These are phyloP conservation scores for Pelobates fuscus DNA, from an alignment of 2,113 vertebrate species.

Conservation along the genomic window DNA sequence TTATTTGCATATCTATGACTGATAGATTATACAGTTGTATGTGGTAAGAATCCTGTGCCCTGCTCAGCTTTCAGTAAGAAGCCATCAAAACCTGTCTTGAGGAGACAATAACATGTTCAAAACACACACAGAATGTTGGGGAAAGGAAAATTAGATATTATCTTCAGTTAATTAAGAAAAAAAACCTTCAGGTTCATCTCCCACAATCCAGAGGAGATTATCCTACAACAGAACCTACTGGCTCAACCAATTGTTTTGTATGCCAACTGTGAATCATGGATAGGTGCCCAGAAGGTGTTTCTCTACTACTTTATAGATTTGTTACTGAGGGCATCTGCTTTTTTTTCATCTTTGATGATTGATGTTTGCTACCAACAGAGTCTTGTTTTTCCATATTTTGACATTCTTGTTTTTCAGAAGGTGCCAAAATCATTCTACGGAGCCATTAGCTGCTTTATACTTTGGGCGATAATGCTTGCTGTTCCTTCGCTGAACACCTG, in stretches of 20 bases:
- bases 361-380: conserved; percentile 41
- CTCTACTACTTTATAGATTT: conserved; percentile 22
- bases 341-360: conserved; percentile 28
- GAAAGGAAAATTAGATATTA: conserved; percentile 41
- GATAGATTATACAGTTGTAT: too few species aligned
- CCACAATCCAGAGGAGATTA: conserved; percentile 49
- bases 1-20: too few species aligned
- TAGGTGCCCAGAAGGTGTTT: conserved; percentile 52
- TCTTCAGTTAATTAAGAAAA: conserved; percentile 46
- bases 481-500: conserved; percentile 52
- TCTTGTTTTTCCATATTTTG: conserved; percentile 30
- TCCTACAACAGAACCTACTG: conserved; percentile 51
- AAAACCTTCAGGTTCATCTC: conserved; percentile 53
- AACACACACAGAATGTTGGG: conserved; percentile 4
- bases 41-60: too few species aligned
- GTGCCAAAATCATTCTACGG: conserved; percentile 48
- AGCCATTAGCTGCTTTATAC: conserved; percentile 39
- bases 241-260: conserved; percentile 46
- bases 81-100: too few species aligned
- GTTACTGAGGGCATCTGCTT: conserved; percentile 30
- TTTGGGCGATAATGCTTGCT: conserved; percentile 32
- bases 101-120: neutral
- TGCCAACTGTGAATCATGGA: conserved; percentile 55
- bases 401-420: conserved; percentile 35
- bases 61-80: too few species aligned